Percentiles rank a stretch among this genome's conserved stretches.
Conservation (phyloP, 2,888 invertebrate genomes). For the Nomada fabriciana region DNA sequence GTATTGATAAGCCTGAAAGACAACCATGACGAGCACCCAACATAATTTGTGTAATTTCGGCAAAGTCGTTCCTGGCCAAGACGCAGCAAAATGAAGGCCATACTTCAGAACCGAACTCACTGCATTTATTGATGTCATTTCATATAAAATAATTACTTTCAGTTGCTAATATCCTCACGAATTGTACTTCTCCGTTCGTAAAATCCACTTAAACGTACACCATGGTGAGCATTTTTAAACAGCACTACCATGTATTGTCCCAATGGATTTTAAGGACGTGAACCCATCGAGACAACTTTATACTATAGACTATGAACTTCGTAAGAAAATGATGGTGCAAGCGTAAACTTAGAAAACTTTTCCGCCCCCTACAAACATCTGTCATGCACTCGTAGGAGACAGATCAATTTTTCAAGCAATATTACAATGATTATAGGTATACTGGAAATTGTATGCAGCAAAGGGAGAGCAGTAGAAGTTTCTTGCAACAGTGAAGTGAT, state of each 20-base stretch:
- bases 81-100: constrained; percentile 44
- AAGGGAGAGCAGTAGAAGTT: not conserved
- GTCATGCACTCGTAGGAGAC: too few relatives aligned
- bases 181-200: not conserved
- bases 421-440: constrained; percentile 6
- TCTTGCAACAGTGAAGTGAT: not conserved
- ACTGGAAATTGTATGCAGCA: not conserved
- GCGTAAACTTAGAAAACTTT: too few relatives aligned
- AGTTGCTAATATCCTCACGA: too few relatives aligned
- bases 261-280: too few relatives aligned
- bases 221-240: too few relatives aligned
- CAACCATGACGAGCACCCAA: constrained; percentile 9
- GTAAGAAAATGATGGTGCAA: too few relatives aligned
- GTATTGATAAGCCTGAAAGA: constrained; percentile 53
- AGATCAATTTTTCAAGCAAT: too few relatives aligned
- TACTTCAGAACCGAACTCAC: constrained; percentile 43
- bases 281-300: not conserved
- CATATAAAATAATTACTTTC: not conserved
- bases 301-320: constrained; percentile 2
- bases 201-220: too few relatives aligned
- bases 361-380: too few relatives aligned
- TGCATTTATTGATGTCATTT: constrained; percentile 7
- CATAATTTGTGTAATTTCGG: constrained; percentile 24
- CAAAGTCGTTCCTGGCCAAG: constrained; percentile 49
- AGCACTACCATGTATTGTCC: too few relatives aligned